Conservation (phyloP, 37 sponge, comb jelly and placozoan genomes). For the Geodia barretti region DNA sequence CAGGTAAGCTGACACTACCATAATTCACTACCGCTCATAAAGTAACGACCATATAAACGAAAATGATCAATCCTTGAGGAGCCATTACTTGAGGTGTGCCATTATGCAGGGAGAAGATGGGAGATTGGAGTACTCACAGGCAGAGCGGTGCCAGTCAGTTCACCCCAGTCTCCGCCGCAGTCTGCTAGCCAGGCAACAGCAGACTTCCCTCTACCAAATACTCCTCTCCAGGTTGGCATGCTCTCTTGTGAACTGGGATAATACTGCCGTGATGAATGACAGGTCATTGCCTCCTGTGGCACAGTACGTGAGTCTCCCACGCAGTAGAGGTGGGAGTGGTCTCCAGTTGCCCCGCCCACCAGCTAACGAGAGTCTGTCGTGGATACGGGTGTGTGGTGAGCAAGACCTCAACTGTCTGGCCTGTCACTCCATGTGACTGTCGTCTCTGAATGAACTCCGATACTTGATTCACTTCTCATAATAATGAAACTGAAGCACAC, state of each 20-base stretch:
- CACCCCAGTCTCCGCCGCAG: conserved; percentile 40
- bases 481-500: too few species aligned
- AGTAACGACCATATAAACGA: too few species aligned
- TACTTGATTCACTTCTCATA: too few species aligned
- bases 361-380: background rate
- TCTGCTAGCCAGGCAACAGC: conserved; percentile 27
- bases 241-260: too few species aligned
- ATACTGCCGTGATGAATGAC: too few species aligned
- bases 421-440: too few species aligned
- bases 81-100: background rate
- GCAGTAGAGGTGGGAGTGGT: background rate
- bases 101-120: background rate
- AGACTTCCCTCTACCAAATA: conserved; percentile 56
- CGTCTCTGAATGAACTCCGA: too few species aligned
- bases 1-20: conserved; percentile 7
- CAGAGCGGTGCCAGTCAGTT: conserved; percentile 31
- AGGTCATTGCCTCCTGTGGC: conserved; percentile 5
- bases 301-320: background rate
- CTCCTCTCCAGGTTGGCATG: conserved; percentile 47
- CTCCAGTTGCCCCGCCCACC: background rate
- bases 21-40: background rate
- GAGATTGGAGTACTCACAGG: conserved; percentile 22
- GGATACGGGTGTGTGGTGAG: conserved; percentile 52
- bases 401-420: conserved; percentile 61
- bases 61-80: too few species aligned